phyloP scores from a whole-genome alignment of 2,888 invertebrate species.

The Drosophila vallismaia region DNA sequence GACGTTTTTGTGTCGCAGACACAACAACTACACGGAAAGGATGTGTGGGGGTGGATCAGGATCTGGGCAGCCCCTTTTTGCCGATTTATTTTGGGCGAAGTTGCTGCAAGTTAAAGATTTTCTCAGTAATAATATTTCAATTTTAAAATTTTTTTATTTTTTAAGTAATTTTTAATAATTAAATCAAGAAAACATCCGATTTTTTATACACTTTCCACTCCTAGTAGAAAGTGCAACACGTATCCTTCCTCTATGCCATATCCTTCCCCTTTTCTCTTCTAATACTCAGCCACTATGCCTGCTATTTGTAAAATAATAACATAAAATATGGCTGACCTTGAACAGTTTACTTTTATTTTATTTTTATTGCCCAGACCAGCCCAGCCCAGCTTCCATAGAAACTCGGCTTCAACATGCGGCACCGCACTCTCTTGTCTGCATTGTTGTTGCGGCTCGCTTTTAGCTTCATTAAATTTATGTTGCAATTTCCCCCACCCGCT shows the following conservation, averaged over 20 bases:
- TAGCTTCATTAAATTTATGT: constrained; percentile 80
- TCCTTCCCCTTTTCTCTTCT: background rate
- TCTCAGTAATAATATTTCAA: too few relatives aligned
- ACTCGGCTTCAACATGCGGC: constrained; percentile 33
- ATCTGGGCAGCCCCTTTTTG: constrained; percentile 26
- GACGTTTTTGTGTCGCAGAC: constrained; percentile 82
- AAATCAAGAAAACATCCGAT: background rate
- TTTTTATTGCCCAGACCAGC: constrained; percentile 74
- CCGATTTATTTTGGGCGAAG: background rate
- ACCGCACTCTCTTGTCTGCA: constrained; percentile 56
- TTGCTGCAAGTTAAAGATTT: background rate
- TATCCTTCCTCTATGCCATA: constrained; percentile 2
- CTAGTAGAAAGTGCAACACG: background rate
- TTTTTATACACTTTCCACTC: too few relatives aligned
- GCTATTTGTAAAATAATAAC: constrained; percentile 71
- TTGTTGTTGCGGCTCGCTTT: constrained; percentile 66
- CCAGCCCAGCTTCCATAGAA: constrained; percentile 61
- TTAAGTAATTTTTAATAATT: too few relatives aligned
- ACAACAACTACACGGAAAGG: constrained; percentile 20
- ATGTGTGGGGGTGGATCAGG: constrained; percentile 29
- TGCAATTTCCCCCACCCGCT: constrained; percentile 54
- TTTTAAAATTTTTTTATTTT: constrained; percentile 52
- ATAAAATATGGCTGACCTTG: constrained; percentile 81
- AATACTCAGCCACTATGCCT: too few relatives aligned
- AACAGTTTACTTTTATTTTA: constrained; percentile 80